phyloP scores from a whole-genome alignment of 92 coral and sea anemone genomes.

The Heliopora coerulea region DNA sequence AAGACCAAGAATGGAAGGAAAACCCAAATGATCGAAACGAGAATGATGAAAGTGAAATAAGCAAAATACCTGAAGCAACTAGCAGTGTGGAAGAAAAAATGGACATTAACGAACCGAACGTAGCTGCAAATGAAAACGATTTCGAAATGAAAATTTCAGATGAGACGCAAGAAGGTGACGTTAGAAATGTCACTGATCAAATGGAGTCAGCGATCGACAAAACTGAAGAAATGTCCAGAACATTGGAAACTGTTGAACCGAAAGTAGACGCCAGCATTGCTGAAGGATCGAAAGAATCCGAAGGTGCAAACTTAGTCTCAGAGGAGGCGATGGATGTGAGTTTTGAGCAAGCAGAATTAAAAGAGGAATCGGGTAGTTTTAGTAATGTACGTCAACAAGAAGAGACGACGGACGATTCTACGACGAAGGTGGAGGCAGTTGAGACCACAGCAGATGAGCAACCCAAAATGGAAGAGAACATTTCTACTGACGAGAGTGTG shows the following conservation, averaged over 20 bases:
- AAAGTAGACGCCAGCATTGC: not conserved
- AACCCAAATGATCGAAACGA: not conserved
- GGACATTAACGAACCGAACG: not conserved
- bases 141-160: not conserved
- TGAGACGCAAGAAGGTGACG: no score
- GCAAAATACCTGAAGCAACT: no score
- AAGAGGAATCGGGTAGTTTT: not conserved
- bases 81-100: not conserved
- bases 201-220: not conserved
- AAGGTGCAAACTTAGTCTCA: not conserved
- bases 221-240: not conserved
- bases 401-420: no score
- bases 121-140: not conserved
- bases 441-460: no score
- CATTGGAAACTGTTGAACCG: not conserved
- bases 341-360: not conserved
- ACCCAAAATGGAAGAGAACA: no score
- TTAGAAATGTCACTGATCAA: no score
- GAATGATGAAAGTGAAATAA: not conserved
- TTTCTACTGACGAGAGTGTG: no score
- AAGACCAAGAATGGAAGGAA: not conserved
- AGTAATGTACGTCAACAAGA: no score
- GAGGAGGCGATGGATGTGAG: conserved; percentile 1
- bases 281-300: not conserved
- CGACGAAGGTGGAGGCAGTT: no score